These are phyloP conservation scores for Oreamnos americanus DNA, from an alignment of 2,113 vertebrate genomes.

Conservation along the genomic window DNA sequence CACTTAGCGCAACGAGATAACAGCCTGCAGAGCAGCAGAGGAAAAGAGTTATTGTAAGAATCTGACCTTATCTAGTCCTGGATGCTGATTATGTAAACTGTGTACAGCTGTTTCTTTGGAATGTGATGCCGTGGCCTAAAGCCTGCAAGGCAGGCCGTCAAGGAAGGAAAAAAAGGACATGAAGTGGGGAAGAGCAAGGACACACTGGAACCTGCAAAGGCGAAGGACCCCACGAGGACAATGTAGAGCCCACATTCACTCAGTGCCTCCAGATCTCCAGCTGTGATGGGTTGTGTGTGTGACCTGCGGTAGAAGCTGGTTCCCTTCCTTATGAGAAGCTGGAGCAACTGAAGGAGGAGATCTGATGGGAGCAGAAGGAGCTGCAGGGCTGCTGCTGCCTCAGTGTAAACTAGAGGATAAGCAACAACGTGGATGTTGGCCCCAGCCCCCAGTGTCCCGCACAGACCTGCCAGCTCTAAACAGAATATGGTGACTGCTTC, in stretches of 20 bases:
- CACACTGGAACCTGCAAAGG: background rate
- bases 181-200: background rate
- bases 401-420: too few species aligned
- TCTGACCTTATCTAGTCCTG: background rate
- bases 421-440: background rate
- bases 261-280: background rate
- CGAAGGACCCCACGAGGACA: background rate
- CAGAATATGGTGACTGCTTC: background rate
- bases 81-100: background rate
- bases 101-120: background rate
- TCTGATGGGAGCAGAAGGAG: background rate
- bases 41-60: background rate
- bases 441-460: too few species aligned
- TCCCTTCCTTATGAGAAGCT: background rate
- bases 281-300: background rate
- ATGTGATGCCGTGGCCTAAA: background rate
- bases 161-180: background rate
- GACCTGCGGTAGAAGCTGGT: background rate
- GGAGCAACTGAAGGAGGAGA: background rate
- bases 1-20: background rate
- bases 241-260: background rate
- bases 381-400: background rate
- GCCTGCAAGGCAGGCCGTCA: background rate
- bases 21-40: background rate
- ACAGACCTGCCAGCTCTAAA: background rate